phyloP scores from a whole-genome alignment of 2,888 invertebrate genomes.

The Capitulum mitella region DNA sequence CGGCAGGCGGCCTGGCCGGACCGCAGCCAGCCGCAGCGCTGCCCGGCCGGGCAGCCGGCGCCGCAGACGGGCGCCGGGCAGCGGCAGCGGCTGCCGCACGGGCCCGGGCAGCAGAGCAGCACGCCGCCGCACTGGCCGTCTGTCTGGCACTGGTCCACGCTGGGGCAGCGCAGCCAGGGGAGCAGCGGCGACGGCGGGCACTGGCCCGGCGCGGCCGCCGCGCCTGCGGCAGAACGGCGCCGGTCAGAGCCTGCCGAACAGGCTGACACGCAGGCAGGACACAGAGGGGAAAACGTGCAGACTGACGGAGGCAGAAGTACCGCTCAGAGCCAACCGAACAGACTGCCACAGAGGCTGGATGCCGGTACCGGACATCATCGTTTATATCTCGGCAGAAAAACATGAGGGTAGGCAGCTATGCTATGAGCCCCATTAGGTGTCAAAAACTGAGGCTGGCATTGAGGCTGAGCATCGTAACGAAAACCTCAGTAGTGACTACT shows the following conservation, averaged over 20 bases:
- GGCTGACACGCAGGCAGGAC: no score
- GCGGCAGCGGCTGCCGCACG: not conserved
- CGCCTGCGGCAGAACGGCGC: not conserved
- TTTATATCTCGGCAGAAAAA: no score
- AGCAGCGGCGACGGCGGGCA: not conserved
- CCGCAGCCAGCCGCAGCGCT: not conserved
- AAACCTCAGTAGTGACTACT: no score
- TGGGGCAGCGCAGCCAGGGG: not conserved
- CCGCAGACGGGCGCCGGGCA: not conserved
- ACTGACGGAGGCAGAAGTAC: no score
- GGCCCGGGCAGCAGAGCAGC: not conserved
- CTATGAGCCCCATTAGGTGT: no score
- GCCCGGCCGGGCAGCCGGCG: not conserved
- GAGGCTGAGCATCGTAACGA: no score
- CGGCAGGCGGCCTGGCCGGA: not conserved
- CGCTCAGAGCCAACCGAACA: no score
- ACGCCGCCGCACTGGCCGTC: not conserved
- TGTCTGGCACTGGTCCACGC: not conserved
- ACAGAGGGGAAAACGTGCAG: no score
- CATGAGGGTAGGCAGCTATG: no score
- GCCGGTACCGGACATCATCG: no score
- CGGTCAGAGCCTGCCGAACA: not conserved
- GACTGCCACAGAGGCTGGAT: no score
- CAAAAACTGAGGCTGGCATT: no score
- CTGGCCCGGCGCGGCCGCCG: not conserved